Percentiles rank a stretch among this genome's conserved stretches.
Evolutionary conservation across 2,888 invertebrate genomes (phyloP).

Genomic region (Drosophila conformis): DNA sequence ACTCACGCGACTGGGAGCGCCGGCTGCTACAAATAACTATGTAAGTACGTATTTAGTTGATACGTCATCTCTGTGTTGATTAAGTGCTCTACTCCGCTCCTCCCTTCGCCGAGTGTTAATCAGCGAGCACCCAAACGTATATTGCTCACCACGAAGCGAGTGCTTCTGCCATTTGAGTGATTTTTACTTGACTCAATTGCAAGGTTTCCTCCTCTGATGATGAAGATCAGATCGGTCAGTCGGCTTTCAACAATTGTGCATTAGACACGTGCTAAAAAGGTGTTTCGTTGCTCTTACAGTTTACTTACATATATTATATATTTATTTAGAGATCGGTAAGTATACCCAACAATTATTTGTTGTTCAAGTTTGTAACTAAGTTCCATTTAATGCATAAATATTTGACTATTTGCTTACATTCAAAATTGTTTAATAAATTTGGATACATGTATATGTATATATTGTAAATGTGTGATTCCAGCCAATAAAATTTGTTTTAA

Average conservation of each 20-base stretch:
- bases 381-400: constrained; percentile 7
- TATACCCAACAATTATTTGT: not conserved
- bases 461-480: not conserved
- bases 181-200: constrained; percentile 29
- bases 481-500: not conserved
- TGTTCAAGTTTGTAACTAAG: not conserved
- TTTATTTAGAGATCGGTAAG: constrained; percentile 25
- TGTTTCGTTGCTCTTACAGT: not conserved
- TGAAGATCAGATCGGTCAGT: constrained; percentile 23
- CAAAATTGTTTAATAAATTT: not conserved
- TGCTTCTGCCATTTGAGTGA: constrained; percentile 33
- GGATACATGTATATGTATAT: not conserved
- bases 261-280: constrained; percentile 28
- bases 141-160: constrained; percentile 26
- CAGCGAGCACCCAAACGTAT: constrained; percentile 13
- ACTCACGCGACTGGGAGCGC: constrained; percentile 14
- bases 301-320: not conserved
- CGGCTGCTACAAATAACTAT: constrained; percentile 24
- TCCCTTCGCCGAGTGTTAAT: constrained; percentile 20
- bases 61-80: constrained; percentile 26
- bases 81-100: not conserved
- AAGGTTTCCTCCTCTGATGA: constrained; percentile 5
- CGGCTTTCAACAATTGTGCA: constrained; percentile 23
- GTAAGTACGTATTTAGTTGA: constrained; percentile 2
- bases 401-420: not conserved